phyloP scores from a whole-genome alignment of 2,113 vertebrate genomes.

The Channa argus region DNA sequence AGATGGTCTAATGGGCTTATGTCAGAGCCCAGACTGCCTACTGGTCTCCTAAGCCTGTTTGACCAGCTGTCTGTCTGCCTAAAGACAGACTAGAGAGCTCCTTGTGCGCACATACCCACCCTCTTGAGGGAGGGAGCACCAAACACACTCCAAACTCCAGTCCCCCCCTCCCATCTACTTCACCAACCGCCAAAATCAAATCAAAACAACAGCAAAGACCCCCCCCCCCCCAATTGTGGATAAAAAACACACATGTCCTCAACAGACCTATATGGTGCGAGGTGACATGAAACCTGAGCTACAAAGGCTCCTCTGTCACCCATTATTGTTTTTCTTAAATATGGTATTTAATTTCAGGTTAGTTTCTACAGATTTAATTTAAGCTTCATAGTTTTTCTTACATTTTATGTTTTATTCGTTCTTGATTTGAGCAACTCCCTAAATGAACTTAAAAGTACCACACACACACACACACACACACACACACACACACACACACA shows the following conservation, averaged over 20 bases:
- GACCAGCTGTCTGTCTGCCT: conserved; percentile 82
- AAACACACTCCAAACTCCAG: conserved; percentile 53
- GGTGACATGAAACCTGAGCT: neutral
- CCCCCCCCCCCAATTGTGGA: conserved; percentile 30
- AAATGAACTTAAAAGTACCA: neutral
- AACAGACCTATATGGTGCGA: neutral
- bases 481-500: too few relatives aligned
- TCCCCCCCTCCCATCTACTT: conserved; percentile 66
- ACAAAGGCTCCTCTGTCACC: neutral
- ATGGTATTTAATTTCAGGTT: neutral
- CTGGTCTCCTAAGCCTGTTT: conserved; percentile 81
- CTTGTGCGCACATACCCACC: conserved; percentile 38
- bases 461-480: too few relatives aligned
- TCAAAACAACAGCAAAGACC: conserved; percentile 56
- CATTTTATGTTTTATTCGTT: neutral
- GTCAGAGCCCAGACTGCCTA: conserved; percentile 73
- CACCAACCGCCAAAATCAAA: conserved; percentile 77
- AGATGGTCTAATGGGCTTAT: conserved; percentile 80
- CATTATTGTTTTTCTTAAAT: neutral
- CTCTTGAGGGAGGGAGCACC: conserved; percentile 62
- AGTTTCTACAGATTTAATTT: neutral
- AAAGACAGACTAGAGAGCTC: conserved; percentile 65
- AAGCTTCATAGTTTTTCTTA: neutral
- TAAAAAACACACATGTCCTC: conserved; percentile 29
- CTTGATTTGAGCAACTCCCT: neutral